Base-by-base conservation (phyloP, 2,888 invertebrate species). In the Nomada hirtipes region DNA sequence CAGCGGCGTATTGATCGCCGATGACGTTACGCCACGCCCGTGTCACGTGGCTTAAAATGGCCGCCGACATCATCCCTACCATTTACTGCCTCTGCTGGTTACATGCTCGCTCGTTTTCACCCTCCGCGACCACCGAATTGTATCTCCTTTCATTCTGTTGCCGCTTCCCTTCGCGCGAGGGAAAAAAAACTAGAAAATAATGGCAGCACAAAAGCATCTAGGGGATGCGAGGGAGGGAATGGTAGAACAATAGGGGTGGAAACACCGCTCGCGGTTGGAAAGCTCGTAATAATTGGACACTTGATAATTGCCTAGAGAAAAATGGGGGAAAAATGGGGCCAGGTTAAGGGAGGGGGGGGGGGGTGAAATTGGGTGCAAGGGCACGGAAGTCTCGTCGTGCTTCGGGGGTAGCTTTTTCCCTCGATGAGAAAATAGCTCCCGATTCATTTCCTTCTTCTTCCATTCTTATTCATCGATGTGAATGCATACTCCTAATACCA, bases 1-100 rank as follows among this genome's bases (percentile, higher is more conserved):
- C 86, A 86, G 88, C 90, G 90, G 89, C 81, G 92, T 93, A 93
- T 93, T 93, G 93, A 93, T 92, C 93, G 92, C 77, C 83, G 86
- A 89, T 92, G 93, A 92, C 92, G 92, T 92, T 91, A 92, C 92
- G 92, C 92, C 92, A 92, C 93, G 92, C 93, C 92, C 92, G 92
- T 92, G 89, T 92, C 93, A 92, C 92, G 92, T 93, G 92, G 90
- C 91, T 82, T 82, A 91, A 91, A 90, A 92, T 92, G 91, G 91
- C 93, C 90, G 91, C 80, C 81, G 72, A 74, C 75, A 84, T 74
- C 76, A 65, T 53, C 47, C 55, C 65, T 20, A 61, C 47, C 26
- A n/a, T 71, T 61, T 55, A 20, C 63, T 23, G 18, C 63, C 60
- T 36, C 42, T 79, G 76, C 36, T 65, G 61, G 53, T 60, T 11